Evolutionary conservation across 2,113 vertebrate genomes (phyloP).

Genomic region (Sturnira hondurensis): DNA sequence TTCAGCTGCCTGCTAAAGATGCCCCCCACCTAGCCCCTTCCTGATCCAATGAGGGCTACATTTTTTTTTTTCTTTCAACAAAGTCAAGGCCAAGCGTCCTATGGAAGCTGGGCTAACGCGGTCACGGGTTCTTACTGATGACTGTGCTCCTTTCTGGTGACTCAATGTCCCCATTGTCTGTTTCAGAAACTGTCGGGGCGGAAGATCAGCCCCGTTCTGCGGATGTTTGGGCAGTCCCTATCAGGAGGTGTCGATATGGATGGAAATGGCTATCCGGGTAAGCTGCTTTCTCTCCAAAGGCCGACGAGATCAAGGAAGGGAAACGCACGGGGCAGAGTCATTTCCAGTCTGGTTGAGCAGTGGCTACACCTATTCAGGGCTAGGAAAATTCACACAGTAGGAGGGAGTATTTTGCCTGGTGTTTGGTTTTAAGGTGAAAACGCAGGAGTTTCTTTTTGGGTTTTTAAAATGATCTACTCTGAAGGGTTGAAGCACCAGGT

Average conservation of each 20-base stretch:
- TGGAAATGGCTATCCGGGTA: slow-evolving; percentile 95
- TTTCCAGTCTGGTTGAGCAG: slow-evolving; percentile 22
- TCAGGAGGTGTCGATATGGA: slow-evolving; percentile 98
- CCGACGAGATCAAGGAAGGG: not conserved
- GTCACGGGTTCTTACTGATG: not conserved
- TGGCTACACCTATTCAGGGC: not conserved
- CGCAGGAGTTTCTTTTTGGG: not conserved
- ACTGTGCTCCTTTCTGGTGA: not conserved
- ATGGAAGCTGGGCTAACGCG: not conserved
- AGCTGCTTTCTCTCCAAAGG: slow-evolving; percentile 7
- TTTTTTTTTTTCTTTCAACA: not conserved
- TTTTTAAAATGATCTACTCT: not conserved
- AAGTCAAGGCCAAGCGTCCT: not conserved
- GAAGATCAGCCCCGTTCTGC: slow-evolving; percentile 86
- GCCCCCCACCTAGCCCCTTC: too few relatives aligned
- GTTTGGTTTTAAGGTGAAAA: not conserved
- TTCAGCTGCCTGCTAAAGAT: not conserved
- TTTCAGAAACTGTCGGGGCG: slow-evolving; percentile 91
- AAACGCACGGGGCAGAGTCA: not conserved
- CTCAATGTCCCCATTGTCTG: slow-evolving; percentile 52
- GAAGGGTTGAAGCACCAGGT: not conserved
- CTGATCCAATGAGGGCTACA: not conserved
- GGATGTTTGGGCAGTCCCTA: slow-evolving; percentile 98
- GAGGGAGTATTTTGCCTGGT: not conserved
- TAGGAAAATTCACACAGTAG: not conserved